phyloP scores from a whole-genome alignment of 2,888 invertebrate species.

The Pterobdella sp. region DNA sequence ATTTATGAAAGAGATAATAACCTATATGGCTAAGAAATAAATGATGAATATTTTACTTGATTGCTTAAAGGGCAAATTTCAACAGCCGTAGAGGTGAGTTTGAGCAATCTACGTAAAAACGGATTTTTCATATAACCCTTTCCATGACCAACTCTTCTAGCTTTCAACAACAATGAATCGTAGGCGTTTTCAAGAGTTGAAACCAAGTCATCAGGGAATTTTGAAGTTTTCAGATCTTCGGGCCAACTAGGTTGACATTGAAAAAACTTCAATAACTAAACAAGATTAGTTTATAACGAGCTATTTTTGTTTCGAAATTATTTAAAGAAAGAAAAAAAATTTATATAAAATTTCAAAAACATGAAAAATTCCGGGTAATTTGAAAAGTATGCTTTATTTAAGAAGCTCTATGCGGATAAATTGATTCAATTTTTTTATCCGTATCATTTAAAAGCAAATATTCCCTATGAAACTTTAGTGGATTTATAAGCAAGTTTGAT shows the following conservation, averaged over 20 bases:
- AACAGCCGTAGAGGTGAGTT: slow-evolving; percentile 32
- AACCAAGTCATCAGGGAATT: slow-evolving; percentile 32
- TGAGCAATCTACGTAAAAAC: slow-evolving; percentile 31
- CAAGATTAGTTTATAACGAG: too few relatives aligned
- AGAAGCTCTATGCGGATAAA: too few relatives aligned
- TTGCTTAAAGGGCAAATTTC: slow-evolving; percentile 36
- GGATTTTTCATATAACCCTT: slow-evolving; percentile 38
- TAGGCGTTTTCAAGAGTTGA: slow-evolving; percentile 39
- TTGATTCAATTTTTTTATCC: too few relatives aligned
- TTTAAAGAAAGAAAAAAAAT: too few relatives aligned
- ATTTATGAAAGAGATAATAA: background rate
- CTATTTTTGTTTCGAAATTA: too few relatives aligned
- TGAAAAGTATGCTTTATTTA: too few relatives aligned
- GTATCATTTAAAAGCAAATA: too few relatives aligned
- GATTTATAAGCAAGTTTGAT: too few relatives aligned
- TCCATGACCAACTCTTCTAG: slow-evolving; percentile 39
- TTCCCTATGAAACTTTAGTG: too few relatives aligned
- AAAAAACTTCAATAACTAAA: too few relatives aligned
- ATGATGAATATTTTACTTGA: slow-evolving; percentile 30
- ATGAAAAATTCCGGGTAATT: too few relatives aligned
- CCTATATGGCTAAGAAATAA: background rate
- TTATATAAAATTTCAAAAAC: too few relatives aligned
- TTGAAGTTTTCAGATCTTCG: slow-evolving; percentile 35
- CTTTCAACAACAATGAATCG: slow-evolving; percentile 37
- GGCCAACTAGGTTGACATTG: slow-evolving; percentile 35